Percentiles rank a stretch among this genome's conserved stretches.
Evolutionary conservation across 2,113 vertebrate species (phyloP).

Genomic region (zebrafish (Danio rerio)): GRCz12tu NC_133192.1:24125501-24126000

Average conservation of each 20-base stretch:
- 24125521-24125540: too few relatives aligned
- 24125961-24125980: background rate
- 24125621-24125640: background rate
- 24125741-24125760: background rate
- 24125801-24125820: background rate
- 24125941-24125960: background rate
- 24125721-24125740: background rate
- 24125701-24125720: background rate
- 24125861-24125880: background rate
- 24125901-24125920: background rate
- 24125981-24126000: slow-evolving; percentile 13
- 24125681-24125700: background rate
- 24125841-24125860: background rate
- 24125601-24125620: too few relatives aligned
- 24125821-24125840: slow-evolving; percentile 5
- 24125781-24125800: background rate
- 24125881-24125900: background rate
- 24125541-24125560: too few relatives aligned
- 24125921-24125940: background rate
- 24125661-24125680: background rate
- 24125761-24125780: background rate
- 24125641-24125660: background rate
- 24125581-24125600: too few relatives aligned
- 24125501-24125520: too few relatives aligned
- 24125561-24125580: too few relatives aligned